Evolutionary conservation across 2,797 vertebrate species (phyloP), one percentile per base, ranked within the genome.

Genomic region (Acropternis orthonyx): DNA sequence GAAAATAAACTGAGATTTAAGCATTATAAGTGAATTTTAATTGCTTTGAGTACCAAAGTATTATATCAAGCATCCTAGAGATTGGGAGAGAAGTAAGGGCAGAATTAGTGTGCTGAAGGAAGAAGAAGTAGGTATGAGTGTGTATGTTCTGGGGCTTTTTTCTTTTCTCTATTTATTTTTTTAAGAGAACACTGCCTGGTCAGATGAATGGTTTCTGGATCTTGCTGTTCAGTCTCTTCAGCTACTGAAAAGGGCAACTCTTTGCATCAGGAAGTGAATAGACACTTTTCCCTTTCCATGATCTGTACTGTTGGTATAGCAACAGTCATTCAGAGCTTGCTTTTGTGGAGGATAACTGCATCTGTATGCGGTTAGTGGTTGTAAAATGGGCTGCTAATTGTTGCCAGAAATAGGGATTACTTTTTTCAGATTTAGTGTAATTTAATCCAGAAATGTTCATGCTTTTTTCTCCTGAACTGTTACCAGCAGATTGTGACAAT

Each of bases 281-380:
- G 85, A 86, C 37, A 37, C 69, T 96, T 94, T 79, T 69, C 39
- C 66, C 44, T 93, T 94, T 94, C 12, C 90, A 43, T 86, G 34
- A 78, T 86, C 62, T n/a, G 59, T 69, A 54, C 74, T 69, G 85
- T 94, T 90, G 94, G 69, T 95, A 92, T 93, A 92, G 92, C 88
- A 96, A 95, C 92, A 89, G 89, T 94, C 69, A 61, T 48, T 93
- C 66, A 63, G 74, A 74, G 83, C 69, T 86, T 79, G 76, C 66
- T 93, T 83, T 92, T 84, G 34, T 79, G 59, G 41, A 39, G 75
- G 22, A 30, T 59, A 79, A 51, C 94, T 79, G 39, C 77, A 67
- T 90, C 92, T 92, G 85, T 61, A 67, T 90, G 92, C 89, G 76
- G 63, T 84, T 72, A 73, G 71, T 61, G n/a, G 32, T 54, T 88